Conservation (phyloP, 2,888 invertebrate species). For the Pseudococcus longispinus region DNA sequence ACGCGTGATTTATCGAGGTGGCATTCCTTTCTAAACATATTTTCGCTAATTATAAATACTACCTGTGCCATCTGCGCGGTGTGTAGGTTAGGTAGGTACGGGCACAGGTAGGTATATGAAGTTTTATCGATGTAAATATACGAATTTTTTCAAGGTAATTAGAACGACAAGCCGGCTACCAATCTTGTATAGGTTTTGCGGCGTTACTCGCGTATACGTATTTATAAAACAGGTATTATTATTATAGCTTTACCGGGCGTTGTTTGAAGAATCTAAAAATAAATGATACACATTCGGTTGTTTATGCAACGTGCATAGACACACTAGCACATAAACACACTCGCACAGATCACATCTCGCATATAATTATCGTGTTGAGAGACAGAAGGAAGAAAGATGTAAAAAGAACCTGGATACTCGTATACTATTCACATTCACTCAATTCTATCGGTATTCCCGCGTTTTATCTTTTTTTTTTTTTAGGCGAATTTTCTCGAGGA, state of each 20-base stretch:
- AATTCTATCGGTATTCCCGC: not conserved
- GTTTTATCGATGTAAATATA: not conserved
- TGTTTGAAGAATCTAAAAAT: not conserved
- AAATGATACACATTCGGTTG: not conserved
- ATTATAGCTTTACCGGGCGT: not conserved
- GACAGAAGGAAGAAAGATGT: not conserved
- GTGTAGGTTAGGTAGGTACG: not conserved
- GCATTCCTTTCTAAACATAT: conserved; percentile 1
- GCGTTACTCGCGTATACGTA: not conserved
- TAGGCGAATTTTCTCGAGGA: not conserved
- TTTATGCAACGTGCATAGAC: not conserved
- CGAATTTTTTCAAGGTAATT: conserved; percentile 2
- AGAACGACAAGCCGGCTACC: not conserved
- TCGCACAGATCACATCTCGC: not conserved
- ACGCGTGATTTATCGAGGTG: not conserved
- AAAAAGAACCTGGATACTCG: not conserved
- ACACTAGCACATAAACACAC: not conserved
- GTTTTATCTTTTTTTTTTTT: not conserved
- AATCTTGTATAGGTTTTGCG: not conserved
- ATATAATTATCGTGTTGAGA: not conserved
- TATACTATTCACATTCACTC: too few relatives aligned
- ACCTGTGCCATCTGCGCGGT: not conserved
- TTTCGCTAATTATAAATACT: not conserved
- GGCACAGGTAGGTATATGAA: not conserved
- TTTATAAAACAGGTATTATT: not conserved